phyloP scores from a whole-genome alignment of 2,797 vertebrate species.

The Artibeus lituratus region DNA sequence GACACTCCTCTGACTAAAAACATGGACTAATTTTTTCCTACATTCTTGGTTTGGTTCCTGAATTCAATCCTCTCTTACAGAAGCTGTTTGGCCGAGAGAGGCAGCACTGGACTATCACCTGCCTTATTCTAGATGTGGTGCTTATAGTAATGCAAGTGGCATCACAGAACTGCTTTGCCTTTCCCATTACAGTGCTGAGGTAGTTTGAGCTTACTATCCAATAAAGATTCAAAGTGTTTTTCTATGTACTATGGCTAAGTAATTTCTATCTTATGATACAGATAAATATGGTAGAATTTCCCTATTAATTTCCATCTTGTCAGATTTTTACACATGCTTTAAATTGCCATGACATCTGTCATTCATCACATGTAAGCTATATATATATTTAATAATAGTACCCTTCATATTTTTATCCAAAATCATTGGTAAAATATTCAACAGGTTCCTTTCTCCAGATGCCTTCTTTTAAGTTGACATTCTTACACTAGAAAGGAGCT shows the following conservation, averaged over 20 bases:
- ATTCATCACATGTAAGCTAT: background rate
- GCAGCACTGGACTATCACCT: background rate
- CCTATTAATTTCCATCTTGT: background rate
- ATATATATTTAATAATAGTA: background rate
- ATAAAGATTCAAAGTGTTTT: background rate
- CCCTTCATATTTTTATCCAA: background rate
- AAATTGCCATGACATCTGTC: background rate
- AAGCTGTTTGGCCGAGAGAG: background rate
- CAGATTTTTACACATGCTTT: background rate
- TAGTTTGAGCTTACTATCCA: background rate
- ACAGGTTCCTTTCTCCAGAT: background rate
- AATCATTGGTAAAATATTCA: background rate
- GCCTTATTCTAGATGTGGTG: background rate
- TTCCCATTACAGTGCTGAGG: background rate
- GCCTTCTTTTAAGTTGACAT: background rate
- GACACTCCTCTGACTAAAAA: background rate
- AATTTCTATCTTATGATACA: background rate
- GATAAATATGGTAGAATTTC: background rate
- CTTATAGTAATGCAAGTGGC: background rate
- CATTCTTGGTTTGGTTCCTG: background rate
- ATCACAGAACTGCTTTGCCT: background rate
- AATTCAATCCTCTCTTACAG: background rate
- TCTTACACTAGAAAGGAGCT: background rate
- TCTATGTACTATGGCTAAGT: background rate
- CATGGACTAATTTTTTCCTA: background rate